Conservation (phyloP, 2,888 invertebrate genomes). For the Spodoptera picta region DNA sequence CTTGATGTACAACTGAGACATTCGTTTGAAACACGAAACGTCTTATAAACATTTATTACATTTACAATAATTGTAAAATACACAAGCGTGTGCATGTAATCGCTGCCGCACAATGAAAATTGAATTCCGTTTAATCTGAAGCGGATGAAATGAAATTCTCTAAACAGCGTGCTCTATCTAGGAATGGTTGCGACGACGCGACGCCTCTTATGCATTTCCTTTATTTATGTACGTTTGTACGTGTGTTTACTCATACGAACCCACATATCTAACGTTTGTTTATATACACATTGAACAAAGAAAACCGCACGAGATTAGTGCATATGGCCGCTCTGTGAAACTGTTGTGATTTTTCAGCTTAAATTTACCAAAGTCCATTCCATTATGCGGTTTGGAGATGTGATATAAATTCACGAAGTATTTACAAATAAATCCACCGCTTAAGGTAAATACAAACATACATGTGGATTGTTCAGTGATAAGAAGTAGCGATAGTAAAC, state of each 20-base stretch:
- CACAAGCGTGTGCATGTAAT: constrained; percentile 49
- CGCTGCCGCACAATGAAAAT: constrained; percentile 71
- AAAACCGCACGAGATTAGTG: constrained; percentile 47
- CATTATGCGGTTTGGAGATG: constrained; percentile 38
- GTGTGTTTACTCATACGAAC: constrained; percentile 52
- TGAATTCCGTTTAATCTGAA: constrained; percentile 78
- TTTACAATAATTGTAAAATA: constrained; percentile 25
- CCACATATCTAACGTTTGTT: constrained; percentile 42
- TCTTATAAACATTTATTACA: constrained; percentile 1
- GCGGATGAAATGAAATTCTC: constrained; percentile 79
- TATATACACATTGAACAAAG: constrained; percentile 42
- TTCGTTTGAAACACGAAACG: not conserved
- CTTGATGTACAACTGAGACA: not conserved
- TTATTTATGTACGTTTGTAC: constrained; percentile 46
- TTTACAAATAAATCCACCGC: constrained; percentile 12
- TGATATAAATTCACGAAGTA: constrained; percentile 16
- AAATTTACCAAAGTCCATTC: constrained; percentile 20
- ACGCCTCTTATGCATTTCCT: constrained; percentile 66
- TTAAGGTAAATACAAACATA: constrained; percentile 2
- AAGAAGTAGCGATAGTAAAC: constrained; percentile 20
- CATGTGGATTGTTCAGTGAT: constrained; percentile 18
- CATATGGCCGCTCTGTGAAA: constrained; percentile 26
- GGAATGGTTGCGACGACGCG: constrained; percentile 66
- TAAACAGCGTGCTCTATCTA: constrained; percentile 80
- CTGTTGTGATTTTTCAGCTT: constrained; percentile 30